Base-by-base conservation (phyloP, 2,113 vertebrate species). In the Arvicanthis niloticus region DNA sequence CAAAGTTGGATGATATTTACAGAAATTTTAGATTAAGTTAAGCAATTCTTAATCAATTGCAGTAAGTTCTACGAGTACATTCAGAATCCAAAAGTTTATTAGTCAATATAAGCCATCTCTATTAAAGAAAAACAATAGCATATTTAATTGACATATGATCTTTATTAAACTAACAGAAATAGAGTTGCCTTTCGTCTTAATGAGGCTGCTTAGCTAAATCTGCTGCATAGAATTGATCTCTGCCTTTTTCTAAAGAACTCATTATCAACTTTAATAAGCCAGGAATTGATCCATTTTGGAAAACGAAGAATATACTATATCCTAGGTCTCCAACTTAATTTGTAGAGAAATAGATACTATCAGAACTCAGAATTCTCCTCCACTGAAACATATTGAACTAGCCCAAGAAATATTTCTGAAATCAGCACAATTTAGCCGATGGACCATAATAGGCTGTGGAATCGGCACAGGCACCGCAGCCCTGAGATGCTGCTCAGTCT, bases 251-350 rank as follows among this genome's bases (percentile, higher is more conserved):
- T 97, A 95, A 97, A 95, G 60, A 80, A 89, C 58, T 96, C 89
- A 92, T 97, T 96, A 97, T 93, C 92, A 97, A 86, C 89, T 96
- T 98, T 92, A 97, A 97, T 97, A 97, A 95, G 93, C 76, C 26
- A 95, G 80, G 85, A 60, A 97, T 97, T 94, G 97, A 97, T 97
- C 91, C n/a, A 58, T 42, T 94, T 96, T 96, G 91, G 87, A 90
- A 97, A 97, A 97, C 89, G 93, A 94, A 92, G 53, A 96, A 91
- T 96, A 93, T 17, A 48, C 96, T 95, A 96, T 94, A 97, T 96
- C 84, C 87, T 95, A 77, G 86, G 73, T 96, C 82, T 96, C 45
- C 73, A 95, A 88, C 17, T 97, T 97, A 95, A 97, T 96, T 93
- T 96, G 89, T 95, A 86, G 85, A 88, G 88, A 96, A 96, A 78